Evolutionary conservation across 2,113 vertebrate genomes (phyloP), one percentile per base, ranked within the genome.

Genomic region (Calidris pygmaea): DNA sequence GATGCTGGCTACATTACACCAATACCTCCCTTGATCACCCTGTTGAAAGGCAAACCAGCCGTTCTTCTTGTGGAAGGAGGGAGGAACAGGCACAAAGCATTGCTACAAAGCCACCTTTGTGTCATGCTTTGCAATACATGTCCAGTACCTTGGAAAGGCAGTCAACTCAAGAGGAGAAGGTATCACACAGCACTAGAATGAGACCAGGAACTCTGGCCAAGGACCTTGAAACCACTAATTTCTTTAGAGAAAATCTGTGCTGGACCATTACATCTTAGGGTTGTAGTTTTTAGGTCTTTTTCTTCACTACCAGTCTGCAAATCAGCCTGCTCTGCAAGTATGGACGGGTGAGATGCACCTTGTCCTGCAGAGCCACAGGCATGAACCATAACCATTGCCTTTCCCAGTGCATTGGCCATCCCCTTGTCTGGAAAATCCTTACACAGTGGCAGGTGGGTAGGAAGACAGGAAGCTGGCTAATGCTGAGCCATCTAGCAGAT

Each of bases 341-440:
- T 1, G 2, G 43, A 37, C 0, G 1, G 19, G 34, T 34, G 21
- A 76, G 45, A 32, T 12, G 59, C 8, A 60, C 6, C 22, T 37
- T 29, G 21, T 45, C 13, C 52, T 32, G 58, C 8, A 67, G 22
- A 62, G 52, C 50, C 3, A 1, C 56, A 22, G 60, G 65, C 29
- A 63, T 6, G n/a, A 83, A 41, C 47, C 32, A 37, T 2, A 76
- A 41, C 45, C 52, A 41, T 12, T 55, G 55, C 50, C n/a, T 55
- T 77, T 81, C 59, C 30, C 43, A 26, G n/a, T 0, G 1, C 41
- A 32, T 2, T 65, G 81, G 43, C n/a, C 41, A 34, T 5, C 10
- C 15, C 26, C 43, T 91, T 56, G 43, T 30, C 18, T 48, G 71
- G 45, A 73, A 87, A 35, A 74, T 34, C 55, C 39, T 75, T 34